Base-by-base conservation (phyloP, 2,797 vertebrate genomes). In the Cuniculus paca region DNA sequence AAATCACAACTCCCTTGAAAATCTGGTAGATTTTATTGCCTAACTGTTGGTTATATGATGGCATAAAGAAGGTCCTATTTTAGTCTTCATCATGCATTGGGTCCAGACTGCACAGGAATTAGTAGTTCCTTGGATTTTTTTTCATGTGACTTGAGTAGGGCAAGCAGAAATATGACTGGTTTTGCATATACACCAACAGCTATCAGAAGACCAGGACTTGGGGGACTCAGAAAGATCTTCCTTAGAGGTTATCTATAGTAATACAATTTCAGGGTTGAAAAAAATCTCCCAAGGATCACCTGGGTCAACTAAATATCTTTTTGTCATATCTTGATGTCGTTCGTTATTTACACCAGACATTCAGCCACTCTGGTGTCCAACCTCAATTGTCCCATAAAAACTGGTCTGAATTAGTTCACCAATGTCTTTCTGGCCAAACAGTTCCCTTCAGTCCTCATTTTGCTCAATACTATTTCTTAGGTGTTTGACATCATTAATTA, bases 111-210 rank as follows among this genome's bases (percentile, higher is more conserved):
- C 65, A 88, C 24, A 81, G 84, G n/a, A 80, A 81, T 6, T 89
- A n/a, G 83, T 63, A 58, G 61, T 88, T 91, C 8, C 6, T 58
- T 96, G 90, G 48, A 93, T 72, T 94, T 95, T 96, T 96, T 95
- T 96, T 87, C 81, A 56, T 70, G 75, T 75, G 75, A 93, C 84
- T 42, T 45, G 70, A 80, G 39, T 34, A 95, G 36, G 88, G n/a
- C 31, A 63, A 93, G 50, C 48, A 79, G 48, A 96, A 16, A 52
- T 19, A 26, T 48, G 17, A 34, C 36, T 83, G 11, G 20, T 83
- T 94, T 96, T 58, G 58, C n/a, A 60, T 13, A 61, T 78, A 74
- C 11, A 88, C 88, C 24, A 48, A 50, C 17, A 88, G 22, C 63
- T 26, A 61, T 26, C 31, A 61, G 74, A 48, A 88, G 39, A 52